Evolutionary conservation across 2,797 vertebrate species (phyloP), one percentile per base, ranked within the genome.

Genomic region (Urosaurus nigricauda): DNA sequence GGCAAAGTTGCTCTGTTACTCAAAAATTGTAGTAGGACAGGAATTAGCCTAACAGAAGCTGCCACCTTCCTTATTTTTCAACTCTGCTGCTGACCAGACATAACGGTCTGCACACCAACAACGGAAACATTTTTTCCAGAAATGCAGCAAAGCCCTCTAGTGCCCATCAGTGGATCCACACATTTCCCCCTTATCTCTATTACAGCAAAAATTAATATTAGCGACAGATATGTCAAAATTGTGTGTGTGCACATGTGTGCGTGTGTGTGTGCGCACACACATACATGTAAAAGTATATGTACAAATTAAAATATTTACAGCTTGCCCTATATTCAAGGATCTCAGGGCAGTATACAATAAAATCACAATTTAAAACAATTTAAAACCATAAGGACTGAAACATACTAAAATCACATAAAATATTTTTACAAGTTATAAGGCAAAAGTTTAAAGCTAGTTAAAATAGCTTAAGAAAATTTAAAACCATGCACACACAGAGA

Each of bases 131-230:
- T 21, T 85, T 73, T 89, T 77, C 16, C 29, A 74, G 14, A 16
- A 19, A 70, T 73, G 8, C 32, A 40, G n/a, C 56, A 82, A 29
- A 32, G 93, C 93, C 94, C 92, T 90, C 94, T 95, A 87, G 94
- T 79, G 94, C 89, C 80, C 63, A 0, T 26, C 56, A 78, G 37
- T 26, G 32, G 32, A 88, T 73, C 16, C 32, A 37, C 78, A 87
- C 43, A 19, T 74, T 63, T n/a, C 5, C n/a, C 35, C 71, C 60
- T 63, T 32, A 32, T n/a, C 26, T n/a, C 9, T 43, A 3, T 17
- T 0, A 11, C 9, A 58, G 11, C 71, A 1, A 13, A 24, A 58
- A 43, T 51, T 79, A 19, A 13, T 68, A 65, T 51, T 32, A 60
- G 37, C n/a, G 2, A 16, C 32, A 19, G 29, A 68, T 43, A 77